phyloP scores from a whole-genome alignment of 2,888 invertebrate species.

The Uloborus plumipes region DNA sequence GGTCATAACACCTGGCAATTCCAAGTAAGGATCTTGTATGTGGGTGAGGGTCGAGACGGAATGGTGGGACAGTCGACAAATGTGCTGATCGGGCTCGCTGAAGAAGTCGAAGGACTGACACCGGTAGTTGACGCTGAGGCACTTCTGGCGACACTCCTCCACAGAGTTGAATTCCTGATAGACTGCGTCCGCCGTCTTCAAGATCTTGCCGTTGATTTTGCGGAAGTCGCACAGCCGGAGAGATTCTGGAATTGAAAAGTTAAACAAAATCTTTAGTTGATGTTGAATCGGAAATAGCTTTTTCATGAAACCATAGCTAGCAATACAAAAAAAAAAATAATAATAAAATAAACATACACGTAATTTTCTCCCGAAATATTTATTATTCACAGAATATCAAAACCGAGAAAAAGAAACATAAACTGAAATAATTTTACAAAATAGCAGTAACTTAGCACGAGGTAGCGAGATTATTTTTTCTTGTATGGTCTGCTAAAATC shows the following conservation, averaged over 20 bases:
- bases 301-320: no score
- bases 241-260: constrained; percentile 76
- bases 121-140: constrained; percentile 80
- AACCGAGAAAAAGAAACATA: no score
- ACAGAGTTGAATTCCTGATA: constrained; percentile 85
- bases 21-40: constrained; percentile 72
- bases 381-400: no score
- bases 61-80: constrained; percentile 92
- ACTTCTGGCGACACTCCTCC: constrained; percentile 89
- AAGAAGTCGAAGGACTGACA: constrained; percentile 89
- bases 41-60: constrained; percentile 87
- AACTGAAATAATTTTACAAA: no score
- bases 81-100: constrained; percentile 92
- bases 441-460: no score
- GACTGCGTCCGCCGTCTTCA: constrained; percentile 94
- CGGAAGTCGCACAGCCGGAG: constrained; percentile 94
- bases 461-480: no score
- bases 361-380: no score
- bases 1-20: constrained; percentile 88
- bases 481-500: no score
- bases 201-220: constrained; percentile 81
- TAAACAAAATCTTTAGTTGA: no score
- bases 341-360: no score
- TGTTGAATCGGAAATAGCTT: no score
- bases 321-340: no score